Percentiles rank a stretch among this genome's conserved stretches.
Evolutionary conservation across 1,140 invertebrate species (phyloP).

Genomic region (Rhopalosiphum padi): DNA sequence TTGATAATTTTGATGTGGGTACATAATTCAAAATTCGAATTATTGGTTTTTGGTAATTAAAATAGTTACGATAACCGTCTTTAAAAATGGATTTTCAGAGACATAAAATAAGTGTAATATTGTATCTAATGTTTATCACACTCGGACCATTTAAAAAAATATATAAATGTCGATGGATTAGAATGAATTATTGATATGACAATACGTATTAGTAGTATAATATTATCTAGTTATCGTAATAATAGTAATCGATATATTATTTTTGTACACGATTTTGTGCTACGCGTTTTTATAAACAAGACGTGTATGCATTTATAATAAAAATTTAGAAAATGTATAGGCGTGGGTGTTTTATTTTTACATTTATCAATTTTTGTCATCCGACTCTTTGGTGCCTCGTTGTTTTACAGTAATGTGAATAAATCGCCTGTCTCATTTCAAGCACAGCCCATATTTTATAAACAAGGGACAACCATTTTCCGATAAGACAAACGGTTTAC

Average conservation of each 20-base stretch:
- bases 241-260: not conserved
- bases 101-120: too few relatives aligned
- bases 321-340: not conserved
- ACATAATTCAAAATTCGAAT: too few relatives aligned
- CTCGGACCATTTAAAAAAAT: too few relatives aligned
- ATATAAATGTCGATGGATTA: not conserved
- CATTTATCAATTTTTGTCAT: slow-evolving; percentile 40
- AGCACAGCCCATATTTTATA: slow-evolving; percentile 30
- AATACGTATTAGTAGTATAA: not conserved
- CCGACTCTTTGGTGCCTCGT: slow-evolving; percentile 41
- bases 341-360: not conserved
- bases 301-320: not conserved
- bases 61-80: too few relatives aligned
- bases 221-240: not conserved
- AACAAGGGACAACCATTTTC: slow-evolving; percentile 50
- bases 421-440: slow-evolving; percentile 28
- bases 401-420: slow-evolving; percentile 37
- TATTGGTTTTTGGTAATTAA: too few relatives aligned
- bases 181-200: not conserved
- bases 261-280: not conserved
- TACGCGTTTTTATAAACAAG: not conserved
- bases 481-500: slow-evolving; percentile 52
- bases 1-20: too few relatives aligned
- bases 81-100: too few relatives aligned
- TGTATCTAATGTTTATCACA: too few relatives aligned